These are phyloP conservation scores for Drosophila nr. perissopoda DNA, from an alignment of 2,888 invertebrate species.

Conservation along the genomic window DNA sequence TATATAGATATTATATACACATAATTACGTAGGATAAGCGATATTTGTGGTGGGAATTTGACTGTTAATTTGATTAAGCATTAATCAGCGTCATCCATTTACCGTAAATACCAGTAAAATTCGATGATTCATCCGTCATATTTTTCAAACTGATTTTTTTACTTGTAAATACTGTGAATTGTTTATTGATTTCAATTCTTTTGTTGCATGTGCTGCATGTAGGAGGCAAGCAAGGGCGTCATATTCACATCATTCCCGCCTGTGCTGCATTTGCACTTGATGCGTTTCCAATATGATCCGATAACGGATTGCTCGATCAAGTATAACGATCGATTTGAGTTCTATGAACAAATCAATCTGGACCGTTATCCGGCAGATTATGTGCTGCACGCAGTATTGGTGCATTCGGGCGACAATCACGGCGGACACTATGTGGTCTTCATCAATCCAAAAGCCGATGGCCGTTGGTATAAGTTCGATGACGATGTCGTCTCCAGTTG, in stretches of 20 bases:
- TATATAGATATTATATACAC: too few species aligned
- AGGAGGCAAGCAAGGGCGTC: conserved; percentile 99
- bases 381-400: conserved; percentile 97
- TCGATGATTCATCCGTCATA: background rate
- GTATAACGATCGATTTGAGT: conserved; percentile 97
- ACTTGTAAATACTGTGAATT: background rate
- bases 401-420: conserved; percentile 99
- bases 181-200: background rate
- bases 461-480: conserved; percentile 88
- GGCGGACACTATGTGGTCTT: conserved; percentile 99
- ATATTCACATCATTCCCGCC: conserved; percentile 98
- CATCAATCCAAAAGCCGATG: conserved; percentile 98
- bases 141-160: background rate
- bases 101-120: too few species aligned
- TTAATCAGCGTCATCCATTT: too few species aligned
- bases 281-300: conserved; percentile 99
- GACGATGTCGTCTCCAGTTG: conserved; percentile 94
- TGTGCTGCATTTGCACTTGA: conserved; percentile 97
- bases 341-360: conserved; percentile 96
- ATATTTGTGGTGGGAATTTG: background rate
- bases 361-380: conserved; percentile 95
- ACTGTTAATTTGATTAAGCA: background rate
- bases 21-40: background rate
- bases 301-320: conserved; percentile 99
- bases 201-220: conserved; percentile 76